Evolutionary conservation across 2,888 invertebrate species (phyloP), one percentile per base, ranked within the genome.

Genomic region (Podotricha telesiphe): DNA sequence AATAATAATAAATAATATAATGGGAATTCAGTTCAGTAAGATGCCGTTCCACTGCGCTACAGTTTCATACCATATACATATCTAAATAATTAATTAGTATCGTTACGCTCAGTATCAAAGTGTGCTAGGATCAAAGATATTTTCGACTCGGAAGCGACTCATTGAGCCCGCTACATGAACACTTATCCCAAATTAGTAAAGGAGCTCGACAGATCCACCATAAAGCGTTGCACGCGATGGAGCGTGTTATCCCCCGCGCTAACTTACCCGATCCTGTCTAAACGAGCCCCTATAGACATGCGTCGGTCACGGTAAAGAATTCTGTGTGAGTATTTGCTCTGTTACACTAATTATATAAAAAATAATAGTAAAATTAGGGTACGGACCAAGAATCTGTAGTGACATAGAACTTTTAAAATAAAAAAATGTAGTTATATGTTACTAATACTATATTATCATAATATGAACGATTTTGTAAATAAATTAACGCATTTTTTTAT

Each of bases 181-280:
- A 86, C 87, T 88, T 88, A 87, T 86, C 86, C 83, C 82, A 86
- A 88, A 89, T 88, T 89, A 85, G 83, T 81, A 80, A 80, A 51
- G 59, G 80, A 74, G 80, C 73, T 62, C 47, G 34, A 47, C 69
- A 76, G 79, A 83, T 80, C 79, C 79, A 78, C 77, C 78, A 78
- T 78, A 77, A 64, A 70, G 74, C 76, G 80, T 78, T 77, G 77
- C 79, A 82, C 76, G 86, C 85, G 82, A 85, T 84, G 82, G 82
- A 80, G 83, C 85, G 81, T 83, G 79, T 80, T 82, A 87, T 81
- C 83, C 81, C 82, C 82, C 75, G 81, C 79, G 82, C 81, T 78
- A 79, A 84, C 80, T 82, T 84, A 83, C 80, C 81, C 81, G 73
- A 79, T 78, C 77, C 78, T 75, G 80, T 77, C 78, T 82, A 79